A percentile compares a stretch with the other conserved stretches of the same genome.
phyloP scores from a whole-genome alignment of 2,888 invertebrate genomes.

The Dynastes maya region DNA sequence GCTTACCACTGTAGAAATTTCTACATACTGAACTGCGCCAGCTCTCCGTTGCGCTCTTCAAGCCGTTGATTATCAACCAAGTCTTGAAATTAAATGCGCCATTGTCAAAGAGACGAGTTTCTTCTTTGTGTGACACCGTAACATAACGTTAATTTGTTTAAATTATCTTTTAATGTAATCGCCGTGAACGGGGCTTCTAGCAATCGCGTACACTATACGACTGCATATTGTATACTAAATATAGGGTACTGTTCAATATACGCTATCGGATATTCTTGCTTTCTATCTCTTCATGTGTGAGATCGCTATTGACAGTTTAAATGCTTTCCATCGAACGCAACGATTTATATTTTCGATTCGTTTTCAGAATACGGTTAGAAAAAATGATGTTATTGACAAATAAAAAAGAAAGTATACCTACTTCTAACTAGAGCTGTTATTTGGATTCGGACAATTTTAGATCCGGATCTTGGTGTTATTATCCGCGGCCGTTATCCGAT shows the following conservation, averaged over 20 bases:
- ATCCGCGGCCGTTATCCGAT: too few species aligned
- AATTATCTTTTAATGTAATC: constrained; percentile 52
- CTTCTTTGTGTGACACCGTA: constrained; percentile 45
- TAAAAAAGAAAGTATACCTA: too few species aligned
- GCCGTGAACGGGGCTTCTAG: constrained; percentile 32
- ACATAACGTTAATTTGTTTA: constrained; percentile 50
- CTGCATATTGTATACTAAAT: constrained; percentile 25
- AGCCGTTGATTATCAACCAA: constrained; percentile 44
- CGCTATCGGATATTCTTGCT: constrained; percentile 10
- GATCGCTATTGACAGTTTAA: constrained; percentile 46
- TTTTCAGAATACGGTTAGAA: background rate
- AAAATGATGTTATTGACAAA: too few species aligned
- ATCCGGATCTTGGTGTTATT: too few species aligned
- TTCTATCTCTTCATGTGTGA: constrained; percentile 32
- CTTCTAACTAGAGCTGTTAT: too few species aligned
- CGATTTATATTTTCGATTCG: constrained; percentile 11
- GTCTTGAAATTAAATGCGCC: constrained; percentile 48
- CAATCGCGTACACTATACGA: constrained; percentile 23
- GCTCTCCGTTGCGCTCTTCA: background rate
- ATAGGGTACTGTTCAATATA: constrained; percentile 39
- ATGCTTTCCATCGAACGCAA: background rate
- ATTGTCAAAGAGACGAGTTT: constrained; percentile 47
- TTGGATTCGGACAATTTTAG: too few species aligned
- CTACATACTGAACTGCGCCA: constrained; percentile 25
- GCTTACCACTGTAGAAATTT: constrained; percentile 44